These are phyloP conservation scores for Oligia fasciuncula DNA, from an alignment of 2,888 invertebrate genomes.

Conservation along the genomic window DNA sequence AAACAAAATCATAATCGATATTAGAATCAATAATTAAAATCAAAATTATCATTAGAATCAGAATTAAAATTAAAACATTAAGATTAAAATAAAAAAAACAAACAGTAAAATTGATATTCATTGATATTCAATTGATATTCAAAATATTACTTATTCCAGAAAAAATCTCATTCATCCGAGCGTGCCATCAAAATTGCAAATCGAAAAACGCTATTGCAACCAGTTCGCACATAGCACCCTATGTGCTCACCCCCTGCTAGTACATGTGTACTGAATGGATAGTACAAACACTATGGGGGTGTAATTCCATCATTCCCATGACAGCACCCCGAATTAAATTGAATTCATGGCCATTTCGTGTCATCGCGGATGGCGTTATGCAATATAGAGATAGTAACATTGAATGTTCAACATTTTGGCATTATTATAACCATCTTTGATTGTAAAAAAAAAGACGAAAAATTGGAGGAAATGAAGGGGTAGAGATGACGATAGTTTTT, in stretches of 20 bases:
- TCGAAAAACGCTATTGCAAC: constrained; percentile 29
- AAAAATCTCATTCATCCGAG: background rate
- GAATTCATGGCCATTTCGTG: constrained; percentile 79
- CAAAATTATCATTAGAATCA: too few species aligned
- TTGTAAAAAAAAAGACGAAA: too few species aligned
- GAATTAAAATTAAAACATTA: too few species aligned
- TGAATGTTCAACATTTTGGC: background rate
- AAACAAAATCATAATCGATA: too few species aligned
- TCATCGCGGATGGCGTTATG: constrained; percentile 72
- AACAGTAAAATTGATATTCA: too few species aligned
- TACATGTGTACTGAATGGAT: constrained; percentile 64
- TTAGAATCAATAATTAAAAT: too few species aligned
- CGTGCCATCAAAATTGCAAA: constrained; percentile 16
- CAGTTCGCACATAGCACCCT: constrained; percentile 41
- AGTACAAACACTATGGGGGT: constrained; percentile 71
- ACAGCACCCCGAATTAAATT: constrained; percentile 75
- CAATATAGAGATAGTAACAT: background rate
- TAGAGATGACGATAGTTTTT: background rate
- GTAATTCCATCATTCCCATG: constrained; percentile 77
- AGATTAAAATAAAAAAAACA: too few species aligned
- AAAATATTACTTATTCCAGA: background rate
- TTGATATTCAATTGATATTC: too few species aligned
- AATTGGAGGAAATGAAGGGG: background rate
- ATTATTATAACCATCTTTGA: background rate
- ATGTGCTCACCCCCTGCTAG: constrained; percentile 52